phyloP scores from a whole-genome alignment of 2,888 invertebrate genomes.

The Doris montereyensis region DNA sequence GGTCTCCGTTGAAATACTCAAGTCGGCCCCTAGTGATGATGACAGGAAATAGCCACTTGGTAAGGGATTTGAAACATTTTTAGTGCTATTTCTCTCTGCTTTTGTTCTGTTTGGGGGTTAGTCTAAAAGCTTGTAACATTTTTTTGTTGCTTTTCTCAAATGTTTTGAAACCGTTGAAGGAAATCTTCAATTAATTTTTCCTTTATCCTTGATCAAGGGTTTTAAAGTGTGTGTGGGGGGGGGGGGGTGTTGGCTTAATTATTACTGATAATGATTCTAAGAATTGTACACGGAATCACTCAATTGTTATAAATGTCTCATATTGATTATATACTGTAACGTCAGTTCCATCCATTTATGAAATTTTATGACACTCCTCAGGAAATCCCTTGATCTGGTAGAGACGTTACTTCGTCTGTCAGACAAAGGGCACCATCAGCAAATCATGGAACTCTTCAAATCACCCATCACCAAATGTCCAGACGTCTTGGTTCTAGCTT shows the following conservation, averaged over 20 bases:
- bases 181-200: too few species aligned
- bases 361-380: too few species aligned
- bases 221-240: too few species aligned
- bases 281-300: too few species aligned
- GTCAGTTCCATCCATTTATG: too few species aligned
- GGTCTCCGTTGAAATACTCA: slow-evolving; percentile 89
- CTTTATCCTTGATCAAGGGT: too few species aligned
- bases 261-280: too few species aligned
- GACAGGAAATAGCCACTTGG: slow-evolving; percentile 96
- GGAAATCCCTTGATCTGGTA: slow-evolving; percentile 90
- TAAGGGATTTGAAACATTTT: slow-evolving; percentile 51
- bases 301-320: too few species aligned
- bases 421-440: slow-evolving; percentile 87
- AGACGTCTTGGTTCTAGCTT: slow-evolving; percentile 90
- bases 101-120: neutral
- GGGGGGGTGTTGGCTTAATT: too few species aligned
- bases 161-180: too few species aligned
- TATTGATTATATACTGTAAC: too few species aligned
- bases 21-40: slow-evolving; percentile 94
- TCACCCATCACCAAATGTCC: slow-evolving; percentile 94
- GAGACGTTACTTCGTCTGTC: slow-evolving; percentile 90
- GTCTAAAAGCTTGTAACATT: neutral
- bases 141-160: neutral
- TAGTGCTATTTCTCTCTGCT: too few species aligned
- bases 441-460: slow-evolving; percentile 91